phyloP scores from a whole-genome alignment of 1,140 invertebrate genomes.

The roundworm (Caenorhabditis elegans) region WBcel235 BX284602.5:8419001-8419500 shows the following conservation, averaged over 20 bases:
- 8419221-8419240: no score
- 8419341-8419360: conserved; percentile 48
- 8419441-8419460: neutral
- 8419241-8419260: neutral
- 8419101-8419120: no score
- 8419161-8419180: no score
- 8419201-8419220: no score
- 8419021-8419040: no score
- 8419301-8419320: conserved; percentile 47
- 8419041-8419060: no score
- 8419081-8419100: no score
- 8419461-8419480: conserved; percentile 36
- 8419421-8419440: conserved; percentile 49
- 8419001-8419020: no score
- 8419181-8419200: no score
- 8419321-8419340: conserved; percentile 38
- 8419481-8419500: conserved; percentile 51
- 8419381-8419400: conserved; percentile 50
- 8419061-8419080: no score
- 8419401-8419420: conserved; percentile 44
- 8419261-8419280: neutral
- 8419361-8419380: conserved; percentile 32
- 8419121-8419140: no score
- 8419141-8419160: no score
- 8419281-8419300: conserved; percentile 45